A percentile compares a stretch with the other conserved stretches of the same genome.
Conservation (phyloP, 2,888 invertebrate genomes). For the Myathropa florea region DNA sequence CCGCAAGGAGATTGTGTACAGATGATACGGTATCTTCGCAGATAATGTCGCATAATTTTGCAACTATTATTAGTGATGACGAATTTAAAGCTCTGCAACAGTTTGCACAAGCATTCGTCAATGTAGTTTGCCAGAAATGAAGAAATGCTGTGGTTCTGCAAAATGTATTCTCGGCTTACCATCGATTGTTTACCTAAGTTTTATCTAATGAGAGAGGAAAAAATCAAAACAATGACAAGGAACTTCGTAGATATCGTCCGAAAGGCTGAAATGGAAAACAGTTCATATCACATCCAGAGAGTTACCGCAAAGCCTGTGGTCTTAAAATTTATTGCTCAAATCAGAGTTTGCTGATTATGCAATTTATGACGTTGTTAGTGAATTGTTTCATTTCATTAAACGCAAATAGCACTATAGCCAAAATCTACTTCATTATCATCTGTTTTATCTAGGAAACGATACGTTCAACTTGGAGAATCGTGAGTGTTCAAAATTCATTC, state of each 20-base stretch:
- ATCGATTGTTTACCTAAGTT: too few species aligned
- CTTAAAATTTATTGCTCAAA: background rate
- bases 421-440: background rate
- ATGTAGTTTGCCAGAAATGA: background rate
- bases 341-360: background rate
- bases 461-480: background rate
- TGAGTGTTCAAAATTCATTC: background rate
- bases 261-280: too few species aligned
- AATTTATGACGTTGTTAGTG: background rate
- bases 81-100: background rate
- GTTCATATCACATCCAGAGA: too few species aligned
- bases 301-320: too few species aligned
- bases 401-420: background rate
- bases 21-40: background rate
- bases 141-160: too few species aligned
- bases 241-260: too few species aligned
- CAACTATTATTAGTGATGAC: background rate
- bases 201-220: background rate
- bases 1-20: background rate
- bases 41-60: background rate
- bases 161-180: too few species aligned
- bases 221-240: background rate
- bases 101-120: background rate
- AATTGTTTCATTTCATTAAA: background rate
- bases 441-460: background rate